These are phyloP conservation scores for Zophobas atratus DNA, from an alignment of 1,140 invertebrate species.

Conservation along the genomic window DNA sequence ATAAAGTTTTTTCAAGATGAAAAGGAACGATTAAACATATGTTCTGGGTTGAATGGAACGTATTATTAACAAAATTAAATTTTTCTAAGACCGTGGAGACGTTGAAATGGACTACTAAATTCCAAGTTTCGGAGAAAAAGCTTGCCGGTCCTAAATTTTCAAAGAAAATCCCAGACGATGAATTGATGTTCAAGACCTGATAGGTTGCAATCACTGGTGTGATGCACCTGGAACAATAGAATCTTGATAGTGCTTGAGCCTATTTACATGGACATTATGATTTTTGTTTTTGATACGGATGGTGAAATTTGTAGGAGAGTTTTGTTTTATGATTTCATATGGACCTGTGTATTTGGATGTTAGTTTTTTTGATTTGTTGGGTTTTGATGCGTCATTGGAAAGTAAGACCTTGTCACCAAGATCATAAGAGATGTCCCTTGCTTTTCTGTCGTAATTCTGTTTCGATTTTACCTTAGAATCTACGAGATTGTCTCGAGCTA, in stretches of 20 bases:
- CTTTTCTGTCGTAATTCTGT: conserved; percentile 22
- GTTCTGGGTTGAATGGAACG: neutral
- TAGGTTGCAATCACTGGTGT: neutral
- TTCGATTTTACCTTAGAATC: too few species aligned
- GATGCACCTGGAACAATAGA: neutral
- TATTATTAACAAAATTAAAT: neutral
- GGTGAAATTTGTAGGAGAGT: conserved; percentile 14
- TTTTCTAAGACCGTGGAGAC: neutral
- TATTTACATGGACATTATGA: neutral
- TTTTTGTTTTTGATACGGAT: conserved; percentile 14
- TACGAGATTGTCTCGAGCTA: too few species aligned
- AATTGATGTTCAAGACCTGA: neutral
- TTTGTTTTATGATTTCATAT: conserved; percentile 42
- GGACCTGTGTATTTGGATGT: conserved; percentile 37
- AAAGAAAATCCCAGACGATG: neutral
- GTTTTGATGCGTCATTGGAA: conserved; percentile 6
- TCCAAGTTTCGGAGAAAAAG: neutral
- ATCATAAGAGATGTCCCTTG: conserved; percentile 3
- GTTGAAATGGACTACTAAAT: conserved; percentile 2
- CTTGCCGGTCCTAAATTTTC: too few species aligned
- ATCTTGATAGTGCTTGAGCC: neutral
- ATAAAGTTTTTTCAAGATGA: conserved; percentile 3
- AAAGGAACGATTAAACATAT: conserved; percentile 1
- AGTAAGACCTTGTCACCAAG: conserved; percentile 1
- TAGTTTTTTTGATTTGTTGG: conserved; percentile 28